phyloP scores from a whole-genome alignment of 2,797 vertebrate species.

The Pseudochaenichthys georgianus region DNA sequence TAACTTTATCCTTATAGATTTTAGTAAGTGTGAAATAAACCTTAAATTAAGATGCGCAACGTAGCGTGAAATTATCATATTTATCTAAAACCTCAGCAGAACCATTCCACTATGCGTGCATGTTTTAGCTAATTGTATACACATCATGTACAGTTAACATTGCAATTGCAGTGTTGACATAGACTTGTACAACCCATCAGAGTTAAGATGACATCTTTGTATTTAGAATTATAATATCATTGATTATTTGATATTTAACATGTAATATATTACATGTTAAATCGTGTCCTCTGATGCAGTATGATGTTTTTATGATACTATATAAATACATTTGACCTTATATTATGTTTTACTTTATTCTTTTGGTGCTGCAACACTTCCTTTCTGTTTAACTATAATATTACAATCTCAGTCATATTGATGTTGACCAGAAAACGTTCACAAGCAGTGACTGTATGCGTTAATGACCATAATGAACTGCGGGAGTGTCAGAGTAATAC shows the following conservation, averaged over 20 bases:
- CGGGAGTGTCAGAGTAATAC: not conserved
- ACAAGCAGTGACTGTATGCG: not conserved
- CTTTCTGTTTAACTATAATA: no score
- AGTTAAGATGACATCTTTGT: not conserved
- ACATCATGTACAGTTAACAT: no score
- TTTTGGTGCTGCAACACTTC: no score
- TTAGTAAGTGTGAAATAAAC: not conserved
- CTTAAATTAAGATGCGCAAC: not conserved
- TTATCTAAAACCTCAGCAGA: not conserved
- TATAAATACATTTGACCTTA: no score
- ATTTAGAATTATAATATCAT: not conserved
- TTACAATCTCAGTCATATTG: no score
- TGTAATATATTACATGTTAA: no score
- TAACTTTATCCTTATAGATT: not conserved
- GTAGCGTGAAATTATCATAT: not conserved
- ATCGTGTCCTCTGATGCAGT: no score
- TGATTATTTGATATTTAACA: no score
- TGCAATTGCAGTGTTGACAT: not conserved
- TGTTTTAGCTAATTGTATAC: not conserved
- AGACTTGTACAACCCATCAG: not conserved
- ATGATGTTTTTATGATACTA: no score
- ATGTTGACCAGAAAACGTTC: not conserved
- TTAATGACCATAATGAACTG: not conserved
- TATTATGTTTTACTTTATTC: no score
- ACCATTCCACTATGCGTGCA: not conserved